phyloP scores from a whole-genome alignment of 2,113 vertebrate species.

The Alosa alosa region DNA sequence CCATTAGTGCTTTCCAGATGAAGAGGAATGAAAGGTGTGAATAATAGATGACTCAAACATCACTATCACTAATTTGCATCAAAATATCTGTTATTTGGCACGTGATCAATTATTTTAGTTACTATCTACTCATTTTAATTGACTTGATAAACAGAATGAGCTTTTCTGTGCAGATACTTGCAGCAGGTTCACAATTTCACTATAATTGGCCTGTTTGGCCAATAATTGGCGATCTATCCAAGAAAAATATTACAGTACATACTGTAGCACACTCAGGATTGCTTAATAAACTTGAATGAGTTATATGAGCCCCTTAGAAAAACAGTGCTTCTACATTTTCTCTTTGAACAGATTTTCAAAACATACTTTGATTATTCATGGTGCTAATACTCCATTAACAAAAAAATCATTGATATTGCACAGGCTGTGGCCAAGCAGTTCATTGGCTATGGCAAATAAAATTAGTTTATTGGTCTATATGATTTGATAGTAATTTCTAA shows the following conservation, averaged over 20 bases:
- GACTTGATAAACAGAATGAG: no score
- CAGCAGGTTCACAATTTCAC: no score
- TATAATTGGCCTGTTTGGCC: no score
- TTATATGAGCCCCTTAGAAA: background rate
- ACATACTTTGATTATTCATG: background rate
- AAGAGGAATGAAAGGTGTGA: background rate
- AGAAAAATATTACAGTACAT: no score
- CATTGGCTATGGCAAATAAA: background rate
- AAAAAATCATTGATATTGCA: no score
- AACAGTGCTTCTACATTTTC: background rate
- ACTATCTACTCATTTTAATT: background rate
- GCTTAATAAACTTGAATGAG: no score
- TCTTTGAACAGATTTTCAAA: background rate
- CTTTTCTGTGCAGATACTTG: no score
- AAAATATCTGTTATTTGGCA: background rate
- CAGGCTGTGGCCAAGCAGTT: background rate
- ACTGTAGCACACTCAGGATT: no score
- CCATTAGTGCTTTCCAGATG: background rate
- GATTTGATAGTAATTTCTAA: background rate
- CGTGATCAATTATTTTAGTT: background rate
- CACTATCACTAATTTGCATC: background rate
- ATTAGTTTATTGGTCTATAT: background rate
- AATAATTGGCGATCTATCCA: no score
- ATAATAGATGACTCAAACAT: background rate
- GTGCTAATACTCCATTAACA: no score